phyloP scores from a whole-genome alignment of 2,797 vertebrate genomes.

The Lagodon rhomboides region DNA sequence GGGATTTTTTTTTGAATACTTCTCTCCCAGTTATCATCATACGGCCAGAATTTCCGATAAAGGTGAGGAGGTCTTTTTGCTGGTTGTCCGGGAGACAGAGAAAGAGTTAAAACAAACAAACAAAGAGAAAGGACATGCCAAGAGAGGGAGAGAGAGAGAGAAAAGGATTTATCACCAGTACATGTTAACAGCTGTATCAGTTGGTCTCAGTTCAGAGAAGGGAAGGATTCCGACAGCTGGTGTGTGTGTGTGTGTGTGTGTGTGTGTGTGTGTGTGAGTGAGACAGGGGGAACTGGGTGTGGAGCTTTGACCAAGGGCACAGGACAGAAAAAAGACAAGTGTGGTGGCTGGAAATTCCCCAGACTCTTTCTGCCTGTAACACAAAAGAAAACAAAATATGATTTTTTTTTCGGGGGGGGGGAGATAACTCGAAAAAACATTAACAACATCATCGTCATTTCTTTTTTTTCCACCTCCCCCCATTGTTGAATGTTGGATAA shows the following conservation, averaged over 20 bases:
- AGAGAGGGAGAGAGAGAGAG: conserved; percentile 4
- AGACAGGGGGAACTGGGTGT: conserved; percentile 60
- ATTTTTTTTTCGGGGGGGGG: background rate
- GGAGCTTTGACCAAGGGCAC: conserved; percentile 80
- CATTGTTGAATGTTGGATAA: background rate
- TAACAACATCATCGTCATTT: background rate
- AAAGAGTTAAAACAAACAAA: conserved; percentile 43
- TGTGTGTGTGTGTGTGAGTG: conserved; percentile 37
- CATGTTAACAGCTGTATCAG: conserved; percentile 87
- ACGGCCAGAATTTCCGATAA: background rate
- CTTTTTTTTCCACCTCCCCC: background rate
- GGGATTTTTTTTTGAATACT: background rate
- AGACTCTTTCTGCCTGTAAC: conserved; percentile 57
- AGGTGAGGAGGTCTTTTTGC: conserved; percentile 19
- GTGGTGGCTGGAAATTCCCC: conserved; percentile 66
- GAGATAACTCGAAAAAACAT: conserved; percentile 7
- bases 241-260: conserved; percentile 56
- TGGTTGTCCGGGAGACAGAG: conserved; percentile 47
- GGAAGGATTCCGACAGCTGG: conserved; percentile 88
- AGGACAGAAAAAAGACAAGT: conserved; percentile 59
- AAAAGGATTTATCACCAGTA: conserved; percentile 67
- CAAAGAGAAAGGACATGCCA: conserved; percentile 69
- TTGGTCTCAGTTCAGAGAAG: conserved; percentile 88
- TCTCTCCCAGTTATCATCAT: background rate
- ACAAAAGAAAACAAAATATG: conserved; percentile 55